Conservation (phyloP, 2,888 invertebrate genomes). For the Trachelus iudaicus region DNA sequence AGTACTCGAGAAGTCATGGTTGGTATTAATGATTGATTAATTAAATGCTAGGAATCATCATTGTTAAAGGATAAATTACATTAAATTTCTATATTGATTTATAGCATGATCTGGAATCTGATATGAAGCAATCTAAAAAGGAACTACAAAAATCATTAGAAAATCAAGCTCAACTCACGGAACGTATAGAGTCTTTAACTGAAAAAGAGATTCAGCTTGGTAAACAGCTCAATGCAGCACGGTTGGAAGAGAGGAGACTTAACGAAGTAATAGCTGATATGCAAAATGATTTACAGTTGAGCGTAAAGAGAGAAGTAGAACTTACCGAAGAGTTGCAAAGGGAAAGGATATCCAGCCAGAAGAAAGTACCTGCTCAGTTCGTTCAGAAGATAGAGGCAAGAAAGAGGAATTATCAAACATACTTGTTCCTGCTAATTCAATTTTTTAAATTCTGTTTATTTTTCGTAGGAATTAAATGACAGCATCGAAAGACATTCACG, state of each 20-base stretch:
- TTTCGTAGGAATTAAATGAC: slow-evolving; percentile 41
- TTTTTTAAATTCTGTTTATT: slow-evolving; percentile 9
- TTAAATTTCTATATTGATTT: not conserved
- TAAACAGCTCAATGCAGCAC: slow-evolving; percentile 61
- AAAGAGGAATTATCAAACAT: not conserved
- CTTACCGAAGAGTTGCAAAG: slow-evolving; percentile 38
- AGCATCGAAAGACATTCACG: slow-evolving; percentile 39
- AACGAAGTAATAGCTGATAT: slow-evolving; percentile 52
- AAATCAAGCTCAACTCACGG: slow-evolving; percentile 39
- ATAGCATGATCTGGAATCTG: slow-evolving; percentile 49
- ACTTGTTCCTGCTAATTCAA: not conserved
- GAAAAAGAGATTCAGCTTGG: slow-evolving; percentile 74
- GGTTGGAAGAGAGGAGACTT: slow-evolving; percentile 59
- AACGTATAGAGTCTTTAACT: slow-evolving; percentile 72
- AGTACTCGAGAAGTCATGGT: slow-evolving; percentile 50
- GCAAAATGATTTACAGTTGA: slow-evolving; percentile 37
- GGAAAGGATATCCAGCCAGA: slow-evolving; percentile 58
- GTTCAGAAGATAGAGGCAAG: slow-evolving; percentile 61
- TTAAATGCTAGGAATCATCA: not conserved
- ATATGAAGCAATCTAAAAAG: slow-evolving; percentile 46
- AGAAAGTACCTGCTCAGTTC: slow-evolving; percentile 55
- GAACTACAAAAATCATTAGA: slow-evolving; percentile 42
- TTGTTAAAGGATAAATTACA: slow-evolving; percentile 3
- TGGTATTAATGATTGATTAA: slow-evolving; percentile 15
- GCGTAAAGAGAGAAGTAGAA: slow-evolving; percentile 40